Evolutionary conservation across 2,888 invertebrate genomes (phyloP), one percentile per base, ranked within the genome.

Genomic region (Nesidiocoris tenuis): DNA sequence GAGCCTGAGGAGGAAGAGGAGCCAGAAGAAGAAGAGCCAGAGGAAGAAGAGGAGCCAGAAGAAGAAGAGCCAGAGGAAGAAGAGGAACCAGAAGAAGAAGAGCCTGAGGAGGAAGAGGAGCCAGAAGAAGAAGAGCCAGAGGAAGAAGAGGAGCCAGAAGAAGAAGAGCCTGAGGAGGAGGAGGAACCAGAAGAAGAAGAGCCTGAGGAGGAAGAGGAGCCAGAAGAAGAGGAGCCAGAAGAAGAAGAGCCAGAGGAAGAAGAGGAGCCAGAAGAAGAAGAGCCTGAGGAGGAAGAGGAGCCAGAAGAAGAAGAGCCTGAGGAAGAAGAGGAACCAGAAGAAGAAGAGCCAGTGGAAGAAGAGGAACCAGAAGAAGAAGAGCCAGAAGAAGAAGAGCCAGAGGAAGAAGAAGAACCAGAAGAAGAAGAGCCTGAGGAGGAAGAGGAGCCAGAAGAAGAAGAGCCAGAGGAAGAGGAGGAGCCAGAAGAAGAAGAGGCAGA

Each of bases 401-500:
- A 22, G 23, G 23, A 24, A n/a, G 16, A 23, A 9, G 64, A 64
- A 12, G 64, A n/a, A n/a, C n/a, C n/a, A n/a, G n/a, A n/a, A n/a
- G n/a, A n/a, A n/a, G n/a, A n/a, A n/a, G n/a, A n/a, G n/a, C n/a
- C n/a, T n/a, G 63, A 63, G 1, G 22, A 19, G 3, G 63, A 63
- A 63, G 63, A 63, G 1, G 65, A 9, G 2, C 2, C 23, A 64
- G 23, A 64, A 9, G 23, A 23, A 22, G 64, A 64, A 23, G 64
- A 64, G 9, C 23, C 22, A 22, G 16, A 9, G n/a, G 23, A 64
- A 22, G 61, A 61, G 24, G 23, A 22, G 1, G 23, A 64, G 5
- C n/a, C n/a, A n/a, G n/a, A n/a, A n/a, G 64, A 64, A 12, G 64
- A 64, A 9, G 23, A 64, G 23, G 22, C 64, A 64, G 22, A 64